Base-by-base conservation (phyloP, 2,113 vertebrate species). In the Hydrochoerus hydrochaeris region DNA sequence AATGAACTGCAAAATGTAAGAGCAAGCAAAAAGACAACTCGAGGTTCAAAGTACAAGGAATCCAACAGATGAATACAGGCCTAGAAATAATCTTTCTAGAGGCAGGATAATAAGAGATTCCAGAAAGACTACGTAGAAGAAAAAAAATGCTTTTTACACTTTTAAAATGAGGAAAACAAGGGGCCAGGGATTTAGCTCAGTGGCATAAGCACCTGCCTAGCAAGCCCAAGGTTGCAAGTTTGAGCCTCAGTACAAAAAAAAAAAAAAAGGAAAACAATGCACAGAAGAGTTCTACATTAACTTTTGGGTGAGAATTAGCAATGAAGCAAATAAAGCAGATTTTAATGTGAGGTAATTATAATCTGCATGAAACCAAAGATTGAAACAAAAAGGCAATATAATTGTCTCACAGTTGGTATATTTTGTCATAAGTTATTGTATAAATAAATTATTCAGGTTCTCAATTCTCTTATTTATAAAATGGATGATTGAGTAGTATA, bases 311-410 rank as follows among this genome's bases (percentile, higher is more conserved):
- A 82, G 77, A 91, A 91, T 58, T 67, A 87, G 2, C 52, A 77
- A 54, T 88, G 58, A 83, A 84, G 16, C 19, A 87, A 96, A 94
- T 60, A 65, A 96, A 86, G 44, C n/a, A 65, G 81, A 65, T 41
- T 73, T 90, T 63, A 60, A 91, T 67, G 58, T 84, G 85, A 60
- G 7, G 46, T 46, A 26, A 52, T 30, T 83, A 65, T 19, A 87
- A 91, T 69, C 35, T 88, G 30, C 12, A 69, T 46, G 26, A 71
- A 96, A 75, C 24, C 24, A 77, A 87, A 58, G 28, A 14, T 5
- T 67, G 75, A 35, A 91, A 49, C 58, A 11, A 67, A 91, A 49
- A 28, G 28, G n/a, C 75, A 69, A 84, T 28, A 52, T 22, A 49
- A n/a, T 63, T 44, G 44, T 30, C 54, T 81, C 62, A n/a, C 62